These are phyloP conservation scores for Volucella inanis DNA, from an alignment of 2,888 invertebrate genomes.

Conservation along the genomic window DNA sequence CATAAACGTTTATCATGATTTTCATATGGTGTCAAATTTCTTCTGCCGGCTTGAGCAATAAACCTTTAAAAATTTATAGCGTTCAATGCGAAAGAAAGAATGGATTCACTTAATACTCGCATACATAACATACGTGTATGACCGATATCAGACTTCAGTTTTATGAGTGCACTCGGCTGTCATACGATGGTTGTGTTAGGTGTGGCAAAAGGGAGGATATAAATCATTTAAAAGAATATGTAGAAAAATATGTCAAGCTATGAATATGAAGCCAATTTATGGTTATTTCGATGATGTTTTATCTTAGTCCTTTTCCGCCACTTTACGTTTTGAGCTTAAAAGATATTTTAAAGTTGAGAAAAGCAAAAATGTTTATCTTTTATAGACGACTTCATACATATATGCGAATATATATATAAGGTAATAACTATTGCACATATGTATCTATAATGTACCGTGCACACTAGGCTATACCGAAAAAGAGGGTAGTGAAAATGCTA, in stretches of 20 bases:
- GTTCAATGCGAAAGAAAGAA: constrained; percentile 32
- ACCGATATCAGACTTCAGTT: constrained; percentile 3
- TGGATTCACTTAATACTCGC: constrained; percentile 41
- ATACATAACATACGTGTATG: neutral
- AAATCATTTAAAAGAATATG: constrained; percentile 55
- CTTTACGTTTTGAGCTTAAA: too few relatives aligned
- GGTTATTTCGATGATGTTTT: constrained; percentile 28
- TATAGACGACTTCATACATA: too few relatives aligned
- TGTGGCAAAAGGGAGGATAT: constrained; percentile 32
- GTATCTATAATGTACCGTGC: too few relatives aligned
- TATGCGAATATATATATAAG: too few relatives aligned
- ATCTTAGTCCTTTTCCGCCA: neutral
- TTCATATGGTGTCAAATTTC: constrained; percentile 46
- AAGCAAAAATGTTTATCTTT: too few relatives aligned
- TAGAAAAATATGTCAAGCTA: constrained; percentile 52
- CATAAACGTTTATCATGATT: constrained; percentile 59
- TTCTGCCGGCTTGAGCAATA: constrained; percentile 45
- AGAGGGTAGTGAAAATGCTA: too few relatives aligned
- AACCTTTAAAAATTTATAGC: constrained; percentile 55
- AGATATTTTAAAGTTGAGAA: too few relatives aligned
- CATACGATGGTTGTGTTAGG: constrained; percentile 1
- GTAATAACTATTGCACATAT: too few relatives aligned
- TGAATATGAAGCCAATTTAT: constrained; percentile 62
- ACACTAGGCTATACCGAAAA: too few relatives aligned
- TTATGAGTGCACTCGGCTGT: constrained; percentile 34